Evolutionary conservation across 1,140 invertebrate genomes (phyloP).

Genomic region (Sarcophaga bullata): DNA sequence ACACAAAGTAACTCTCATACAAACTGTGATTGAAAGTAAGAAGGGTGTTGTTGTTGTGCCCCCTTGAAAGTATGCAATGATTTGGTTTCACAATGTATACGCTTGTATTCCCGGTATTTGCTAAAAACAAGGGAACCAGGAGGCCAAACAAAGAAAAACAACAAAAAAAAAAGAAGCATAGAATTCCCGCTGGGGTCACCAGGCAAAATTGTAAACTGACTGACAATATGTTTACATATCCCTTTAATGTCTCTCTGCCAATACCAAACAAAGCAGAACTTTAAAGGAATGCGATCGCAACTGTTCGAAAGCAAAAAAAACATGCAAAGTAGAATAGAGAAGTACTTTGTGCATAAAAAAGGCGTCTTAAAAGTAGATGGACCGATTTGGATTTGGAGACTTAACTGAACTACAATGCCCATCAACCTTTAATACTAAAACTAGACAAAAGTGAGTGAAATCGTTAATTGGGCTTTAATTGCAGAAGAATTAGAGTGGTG

Average conservation of each 20-base stretch:
- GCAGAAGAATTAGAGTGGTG: no score
- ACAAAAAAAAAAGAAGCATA: neutral
- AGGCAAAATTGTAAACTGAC: conserved; percentile 49
- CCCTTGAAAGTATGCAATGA: conserved; percentile 13
- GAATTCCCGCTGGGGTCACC: conserved; percentile 62
- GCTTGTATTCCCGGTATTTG: neutral
- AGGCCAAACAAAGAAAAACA: no score
- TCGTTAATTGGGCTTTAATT: no score
- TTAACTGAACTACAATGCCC: no score
- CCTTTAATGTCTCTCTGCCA: conserved; percentile 1
- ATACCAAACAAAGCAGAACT: neutral
- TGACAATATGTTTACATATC: conserved; percentile 45
- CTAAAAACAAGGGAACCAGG: no score
- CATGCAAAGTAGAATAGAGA: no score
- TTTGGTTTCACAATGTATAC: neutral
- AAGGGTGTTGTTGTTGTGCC: neutral
- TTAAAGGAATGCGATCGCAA: neutral
- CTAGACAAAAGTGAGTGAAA: no score
- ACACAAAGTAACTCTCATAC: neutral
- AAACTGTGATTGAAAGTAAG: neutral
- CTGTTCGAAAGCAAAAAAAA: no score
- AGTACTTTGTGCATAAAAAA: no score
- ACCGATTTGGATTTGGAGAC: no score
- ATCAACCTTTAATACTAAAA: no score
- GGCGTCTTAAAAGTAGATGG: no score